A percentile compares a stretch with the other conserved stretches of the same genome.
Conservation (phyloP, 2,797 vertebrate genomes). For the Oryzias dopingdopingensis region DNA sequence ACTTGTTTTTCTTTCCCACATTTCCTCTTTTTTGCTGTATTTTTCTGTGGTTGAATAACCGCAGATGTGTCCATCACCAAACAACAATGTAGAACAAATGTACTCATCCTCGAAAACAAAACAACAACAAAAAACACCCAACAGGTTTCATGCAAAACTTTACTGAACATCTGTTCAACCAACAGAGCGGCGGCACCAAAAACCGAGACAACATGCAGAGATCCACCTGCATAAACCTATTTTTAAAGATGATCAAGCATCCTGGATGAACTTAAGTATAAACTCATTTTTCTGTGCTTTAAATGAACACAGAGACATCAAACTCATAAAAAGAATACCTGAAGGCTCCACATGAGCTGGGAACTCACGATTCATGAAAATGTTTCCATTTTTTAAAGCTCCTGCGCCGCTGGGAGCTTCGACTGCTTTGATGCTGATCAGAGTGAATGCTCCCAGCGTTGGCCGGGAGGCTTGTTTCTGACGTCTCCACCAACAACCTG, state of each 20-base stretch:
- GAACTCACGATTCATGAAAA: neutral
- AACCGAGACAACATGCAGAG: neutral
- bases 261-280: neutral
- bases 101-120: constrained; percentile 49
- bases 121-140: constrained; percentile 26
- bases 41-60: constrained; percentile 62
- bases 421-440: neutral
- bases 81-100: constrained; percentile 51
- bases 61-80: constrained; percentile 68
- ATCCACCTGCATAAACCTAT: neutral
- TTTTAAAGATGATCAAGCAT: neutral
- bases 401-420: neutral
- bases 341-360: too few relatives aligned
- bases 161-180: constrained; percentile 1
- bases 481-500: constrained; percentile 53
- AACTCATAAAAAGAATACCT: too few relatives aligned
- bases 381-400: neutral
- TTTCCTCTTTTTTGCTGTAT: constrained; percentile 45
- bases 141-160: constrained; percentile 47
- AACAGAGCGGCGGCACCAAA: constrained; percentile 1
- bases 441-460: constrained; percentile 15
- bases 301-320: neutral
- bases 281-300: neutral
- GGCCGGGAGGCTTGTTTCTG: constrained; percentile 22
- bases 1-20: constrained; percentile 36